Evolutionary conservation across 2,888 invertebrate species (phyloP), one percentile per base, ranked within the genome.

Genomic region (Bibio marci): DNA sequence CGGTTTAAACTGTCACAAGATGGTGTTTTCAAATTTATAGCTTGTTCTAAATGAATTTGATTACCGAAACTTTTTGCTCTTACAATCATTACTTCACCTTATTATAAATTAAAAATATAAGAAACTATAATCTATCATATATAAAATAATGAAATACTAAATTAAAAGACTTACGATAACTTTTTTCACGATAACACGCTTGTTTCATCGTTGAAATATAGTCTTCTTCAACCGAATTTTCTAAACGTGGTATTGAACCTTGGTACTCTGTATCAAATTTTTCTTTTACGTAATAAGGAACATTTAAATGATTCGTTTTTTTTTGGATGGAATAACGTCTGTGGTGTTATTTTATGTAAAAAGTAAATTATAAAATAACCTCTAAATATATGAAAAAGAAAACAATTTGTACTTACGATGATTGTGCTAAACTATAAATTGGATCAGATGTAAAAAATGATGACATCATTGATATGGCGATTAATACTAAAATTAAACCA

Each of bases 401-500:
- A 10, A 26, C 11, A 26, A 13, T 18, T 17, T 22, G 7, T 14
- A 80, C 66, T 80, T 80, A 50, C 76, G 62, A 57, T 55, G 72
- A 78, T 45, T 75, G 74, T 52, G 79, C 73, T 48, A 97, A 73
- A 56, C 82, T 90, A 67, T 85, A 98, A 8, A 88, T 73, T 3
- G 95, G 91, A 65, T 95, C 95, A 48, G 85, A 80, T 53, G 91
- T 86, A 64, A 95, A 86, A 65, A 94, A 80, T 52, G 90, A 88
- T 45, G 90, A 87, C 66, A 94, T 76, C 73, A 95, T 79, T 42
- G 92, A 92, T 45, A 95, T 71, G 45, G 90, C 69, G 52, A 98
- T 82, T 44, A 98, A 75, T 46, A 95, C 73, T 25, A 95, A 65
- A 36, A 97, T 82, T 57, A 64, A 25, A 50, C 62, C 50, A 59